Percentiles rank a stretch among this genome's conserved stretches.
Evolutionary conservation across 1,140 invertebrate species (phyloP).

Genomic region (Aphis gossypii): DNA sequence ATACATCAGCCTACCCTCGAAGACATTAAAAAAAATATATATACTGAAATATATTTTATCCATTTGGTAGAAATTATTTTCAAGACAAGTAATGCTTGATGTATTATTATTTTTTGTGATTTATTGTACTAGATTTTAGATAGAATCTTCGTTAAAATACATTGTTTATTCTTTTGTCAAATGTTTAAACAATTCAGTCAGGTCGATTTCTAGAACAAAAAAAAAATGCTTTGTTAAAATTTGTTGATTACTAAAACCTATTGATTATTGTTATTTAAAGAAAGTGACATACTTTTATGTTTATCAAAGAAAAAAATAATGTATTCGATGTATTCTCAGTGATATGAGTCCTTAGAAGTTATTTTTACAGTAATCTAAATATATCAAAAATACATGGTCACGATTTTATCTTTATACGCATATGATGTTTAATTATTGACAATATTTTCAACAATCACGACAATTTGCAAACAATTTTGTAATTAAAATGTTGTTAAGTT

Average conservation of each 20-base stretch:
- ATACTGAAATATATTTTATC: neutral
- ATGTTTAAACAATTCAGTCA: neutral
- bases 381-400: neutral
- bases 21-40: neutral
- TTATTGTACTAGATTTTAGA: neutral
- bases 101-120: neutral
- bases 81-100: neutral
- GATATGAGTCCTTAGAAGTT: neutral
- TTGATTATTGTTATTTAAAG: neutral
- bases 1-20: neutral
- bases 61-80: neutral
- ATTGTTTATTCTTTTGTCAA: neutral
- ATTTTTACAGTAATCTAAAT: neutral
- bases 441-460: neutral
- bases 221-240: slow-evolving; percentile 6
- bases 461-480: neutral
- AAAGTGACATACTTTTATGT: slow-evolving; percentile 16
- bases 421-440: neutral
- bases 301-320: neutral
- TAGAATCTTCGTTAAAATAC: neutral
- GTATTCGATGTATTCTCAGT: neutral
- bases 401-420: neutral
- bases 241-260: neutral
- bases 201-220: neutral
- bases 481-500: neutral